phyloP scores from a whole-genome alignment of 2,888 invertebrate species.

The Drosophila peninsularis region DNA sequence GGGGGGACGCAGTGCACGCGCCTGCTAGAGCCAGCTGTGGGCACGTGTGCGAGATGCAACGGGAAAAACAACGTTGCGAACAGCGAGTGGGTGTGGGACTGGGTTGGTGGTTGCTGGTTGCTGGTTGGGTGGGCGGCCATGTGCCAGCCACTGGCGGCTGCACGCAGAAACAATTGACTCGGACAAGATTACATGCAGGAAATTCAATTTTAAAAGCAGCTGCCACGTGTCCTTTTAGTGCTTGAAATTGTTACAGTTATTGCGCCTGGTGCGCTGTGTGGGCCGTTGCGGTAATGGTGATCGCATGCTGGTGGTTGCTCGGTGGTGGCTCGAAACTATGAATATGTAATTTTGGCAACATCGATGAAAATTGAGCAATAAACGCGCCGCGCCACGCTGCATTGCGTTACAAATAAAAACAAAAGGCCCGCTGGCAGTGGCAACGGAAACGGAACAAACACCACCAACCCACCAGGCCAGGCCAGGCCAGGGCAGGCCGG shows the following conservation, averaged over 20 bases:
- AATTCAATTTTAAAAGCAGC: conserved; percentile 85
- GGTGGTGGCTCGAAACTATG: conserved; percentile 46
- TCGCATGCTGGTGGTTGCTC: conserved; percentile 34
- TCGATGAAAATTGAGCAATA: conserved; percentile 75
- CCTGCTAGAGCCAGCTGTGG: conserved; percentile 43
- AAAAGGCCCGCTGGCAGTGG: conserved; percentile 59
- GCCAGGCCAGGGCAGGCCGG: too few relatives aligned
- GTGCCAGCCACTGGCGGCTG: conserved; percentile 11
- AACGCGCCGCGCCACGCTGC: conserved; percentile 51
- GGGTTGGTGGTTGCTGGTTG: not conserved
- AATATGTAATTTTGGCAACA: conserved; percentile 70
- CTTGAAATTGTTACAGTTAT: conserved; percentile 82
- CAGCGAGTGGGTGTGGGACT: not conserved
- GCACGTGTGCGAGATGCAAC: conserved; percentile 17
- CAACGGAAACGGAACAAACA: conserved; percentile 78
- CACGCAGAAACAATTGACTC: conserved; percentile 80
- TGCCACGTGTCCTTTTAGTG: conserved; percentile 84
- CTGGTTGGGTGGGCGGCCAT: not conserved
- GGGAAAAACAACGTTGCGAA: conserved; percentile 24
- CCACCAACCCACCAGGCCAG: conserved; percentile 17
- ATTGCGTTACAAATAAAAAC: conserved; percentile 77
- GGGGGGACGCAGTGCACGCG: conserved; percentile 22
- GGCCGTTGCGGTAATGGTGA: conserved; percentile 42
- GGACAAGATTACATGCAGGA: conserved; percentile 82
- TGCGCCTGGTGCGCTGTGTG: conserved; percentile 42